Percentiles rank a stretch among this genome's conserved stretches.
Conservation (phyloP, 2,888 invertebrate genomes). For the Hypsopygia costalis region DNA sequence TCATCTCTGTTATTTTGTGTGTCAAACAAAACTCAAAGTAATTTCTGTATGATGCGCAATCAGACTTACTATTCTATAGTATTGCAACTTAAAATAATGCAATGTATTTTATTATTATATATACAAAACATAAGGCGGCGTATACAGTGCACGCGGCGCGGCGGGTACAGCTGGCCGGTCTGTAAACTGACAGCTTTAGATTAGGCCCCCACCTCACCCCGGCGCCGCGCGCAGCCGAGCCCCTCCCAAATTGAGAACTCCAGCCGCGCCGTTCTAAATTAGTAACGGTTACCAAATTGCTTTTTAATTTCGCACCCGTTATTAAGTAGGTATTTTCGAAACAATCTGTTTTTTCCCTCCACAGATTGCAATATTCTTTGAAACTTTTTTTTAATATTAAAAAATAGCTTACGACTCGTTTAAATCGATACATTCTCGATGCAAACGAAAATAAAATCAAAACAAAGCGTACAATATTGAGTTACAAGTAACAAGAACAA, state of each 20-base stretch:
- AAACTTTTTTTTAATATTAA: neutral
- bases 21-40: no score
- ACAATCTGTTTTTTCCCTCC: slow-evolving; percentile 31
- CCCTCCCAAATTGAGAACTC: slow-evolving; percentile 71
- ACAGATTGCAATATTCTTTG: slow-evolving; percentile 3
- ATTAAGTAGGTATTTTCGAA: slow-evolving; percentile 55
- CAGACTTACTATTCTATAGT: no score
- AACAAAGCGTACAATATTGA: slow-evolving; percentile 57
- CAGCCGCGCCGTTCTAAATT: slow-evolving; percentile 67
- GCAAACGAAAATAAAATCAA: slow-evolving; percentile 31
- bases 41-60: no score
- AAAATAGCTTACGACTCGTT: neutral
- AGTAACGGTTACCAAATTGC: slow-evolving; percentile 78
- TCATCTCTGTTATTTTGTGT: no score
- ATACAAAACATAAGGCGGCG: slow-evolving; percentile 42
- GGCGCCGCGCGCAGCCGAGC: slow-evolving; percentile 24
- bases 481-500: slow-evolving; percentile 67
- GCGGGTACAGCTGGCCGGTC: slow-evolving; percentile 61
- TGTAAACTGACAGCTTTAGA: slow-evolving; percentile 76
- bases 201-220: slow-evolving; percentile 52
- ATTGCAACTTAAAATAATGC: no score
- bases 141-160: slow-evolving; percentile 37
- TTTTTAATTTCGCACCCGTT: slow-evolving; percentile 73
- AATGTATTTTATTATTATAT: no score
- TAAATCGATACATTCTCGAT: neutral